These are phyloP conservation scores for Glaucidium brasilianum DNA, from an alignment of 2,113 vertebrate genomes.

Conservation along the genomic window DNA sequence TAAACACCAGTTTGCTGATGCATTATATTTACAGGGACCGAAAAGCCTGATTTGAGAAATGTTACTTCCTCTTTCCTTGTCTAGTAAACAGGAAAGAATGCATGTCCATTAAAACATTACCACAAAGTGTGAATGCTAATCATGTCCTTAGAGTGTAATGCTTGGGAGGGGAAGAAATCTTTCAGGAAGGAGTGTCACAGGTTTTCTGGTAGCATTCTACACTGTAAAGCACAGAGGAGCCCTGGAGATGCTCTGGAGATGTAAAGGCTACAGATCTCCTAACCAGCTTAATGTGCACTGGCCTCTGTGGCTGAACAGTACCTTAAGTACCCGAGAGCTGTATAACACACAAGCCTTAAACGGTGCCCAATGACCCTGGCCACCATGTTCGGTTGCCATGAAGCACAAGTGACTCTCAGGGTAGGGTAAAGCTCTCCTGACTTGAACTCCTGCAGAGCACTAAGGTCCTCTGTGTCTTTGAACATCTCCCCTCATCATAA, in stretches of 20 bases:
- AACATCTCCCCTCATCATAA: neutral
- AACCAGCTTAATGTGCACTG: too few relatives aligned
- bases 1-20: neutral
- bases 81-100: neutral
- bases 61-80: slow-evolving; percentile 51
- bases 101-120: neutral
- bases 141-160: neutral
- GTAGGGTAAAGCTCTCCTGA: neutral
- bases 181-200: neutral
- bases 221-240: neutral
- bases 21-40: neutral
- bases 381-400: rapidly evolving
- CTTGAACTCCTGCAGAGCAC: neutral
- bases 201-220: neutral
- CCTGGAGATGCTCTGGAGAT: neutral
- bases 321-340: neutral
- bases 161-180: neutral
- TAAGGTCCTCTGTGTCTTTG: neutral
- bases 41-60: neutral
- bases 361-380: too few relatives aligned
- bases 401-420: neutral
- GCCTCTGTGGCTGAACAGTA: neutral
- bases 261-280: neutral
- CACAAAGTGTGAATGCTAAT: neutral
- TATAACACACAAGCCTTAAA: neutral